Evolutionary conservation across 1,140 invertebrate species (phyloP).

Genomic region (Formica selysi): DNA sequence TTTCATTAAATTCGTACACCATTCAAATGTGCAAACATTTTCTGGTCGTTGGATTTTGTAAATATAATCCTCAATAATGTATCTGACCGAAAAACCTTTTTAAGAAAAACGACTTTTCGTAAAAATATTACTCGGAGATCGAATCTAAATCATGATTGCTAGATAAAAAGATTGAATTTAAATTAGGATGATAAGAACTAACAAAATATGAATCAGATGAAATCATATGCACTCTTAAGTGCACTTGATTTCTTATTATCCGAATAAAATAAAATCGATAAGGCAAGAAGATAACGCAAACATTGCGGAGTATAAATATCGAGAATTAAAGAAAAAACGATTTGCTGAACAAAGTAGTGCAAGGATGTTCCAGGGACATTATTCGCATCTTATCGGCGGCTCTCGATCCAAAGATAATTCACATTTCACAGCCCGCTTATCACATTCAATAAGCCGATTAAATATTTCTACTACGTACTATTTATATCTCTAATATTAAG

Average conservation of each 20-base stretch:
- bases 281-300: neutral
- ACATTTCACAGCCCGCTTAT: neutral
- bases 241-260: neutral
- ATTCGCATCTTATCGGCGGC: slow-evolving; percentile 2
- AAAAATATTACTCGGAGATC: too few relatives aligned
- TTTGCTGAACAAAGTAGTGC: neutral
- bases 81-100: neutral
- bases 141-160: neutral
- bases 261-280: neutral
- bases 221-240: neutral
- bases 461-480: too few relatives aligned
- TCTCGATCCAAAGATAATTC: slow-evolving; percentile 6
- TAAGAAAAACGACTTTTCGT: too few relatives aligned
- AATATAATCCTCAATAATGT: neutral
- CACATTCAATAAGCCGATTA: neutral
- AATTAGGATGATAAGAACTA: neutral
- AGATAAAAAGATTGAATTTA: neutral
- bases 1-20: neutral
- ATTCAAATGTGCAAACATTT: neutral
- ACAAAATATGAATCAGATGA: neutral
- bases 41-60: neutral
- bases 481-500: neutral
- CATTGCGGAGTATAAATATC: neutral
- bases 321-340: neutral
- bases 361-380: slow-evolving; percentile 30